Base-by-base conservation (phyloP, 2,113 vertebrate genomes). In the Motacilla alba region DNA sequence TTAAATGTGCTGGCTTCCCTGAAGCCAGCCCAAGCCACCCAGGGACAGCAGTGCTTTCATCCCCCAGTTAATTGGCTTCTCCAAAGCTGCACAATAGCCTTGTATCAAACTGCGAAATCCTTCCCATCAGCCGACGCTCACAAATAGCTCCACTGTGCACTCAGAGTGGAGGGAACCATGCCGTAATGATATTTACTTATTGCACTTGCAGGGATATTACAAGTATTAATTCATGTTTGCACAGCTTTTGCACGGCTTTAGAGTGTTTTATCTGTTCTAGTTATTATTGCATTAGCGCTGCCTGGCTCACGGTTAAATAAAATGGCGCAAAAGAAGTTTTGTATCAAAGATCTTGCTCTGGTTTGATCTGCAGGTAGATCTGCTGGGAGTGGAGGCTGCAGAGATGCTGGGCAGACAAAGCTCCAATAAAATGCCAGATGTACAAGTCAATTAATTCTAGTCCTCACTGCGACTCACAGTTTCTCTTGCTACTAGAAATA, bases 161-260 rank as follows among this genome's bases (percentile, higher is more conserved):
- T 80, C 37, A 56, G 43, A 77, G 76, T 33, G 28, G 72, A 75
- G 73, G 78, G 83, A 93, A 49, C 24, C 1, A 3, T 52, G 43
- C 66, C 83, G 60, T 63, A 95, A 92, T 88, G 60, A 64, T 96
- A 95, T 97, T 97, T 95, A 92, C 93, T 79, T 67, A 60, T 24
- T 13, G 19, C 76, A 77, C 92, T 95, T 17, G 4, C 44, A 83
- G 82, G 79, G 72, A 74, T 86, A 81, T 96, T 90, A 92, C 83
- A 74, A 93, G 60, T 56, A 88, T 92, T 93, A 86, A 74, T 93
- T 93, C 28, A 27, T 92, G 75, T 93, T 96, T 96, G 90, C 82
- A 92, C 37, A 84, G 94, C 80, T 77, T 88, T 95, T 67, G 56
- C 35, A 67, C 43, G 43, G 68, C 55, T 81, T 79, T 53, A 59